These are phyloP conservation scores for Ptyas mucosa DNA, from an alignment of 2,113 vertebrate species.

Conservation along the genomic window DNA sequence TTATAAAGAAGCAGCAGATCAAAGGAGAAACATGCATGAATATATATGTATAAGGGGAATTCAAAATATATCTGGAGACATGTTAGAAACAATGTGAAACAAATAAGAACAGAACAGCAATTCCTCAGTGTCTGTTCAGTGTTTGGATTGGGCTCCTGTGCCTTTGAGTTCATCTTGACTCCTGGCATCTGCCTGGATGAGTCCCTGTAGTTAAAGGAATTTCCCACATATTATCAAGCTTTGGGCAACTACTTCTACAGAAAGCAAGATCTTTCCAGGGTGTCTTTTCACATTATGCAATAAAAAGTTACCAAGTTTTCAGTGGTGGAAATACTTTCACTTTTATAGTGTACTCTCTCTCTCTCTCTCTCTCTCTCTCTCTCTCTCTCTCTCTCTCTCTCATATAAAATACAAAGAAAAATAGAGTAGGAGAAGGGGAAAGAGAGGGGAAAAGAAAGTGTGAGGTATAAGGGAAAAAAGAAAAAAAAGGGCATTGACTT, in stretches of 20 bases:
- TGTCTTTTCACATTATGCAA: background rate
- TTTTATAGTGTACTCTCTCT: background rate
- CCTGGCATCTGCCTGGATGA: background rate
- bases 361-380: too few species aligned
- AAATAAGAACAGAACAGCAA: background rate
- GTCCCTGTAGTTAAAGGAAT: background rate
- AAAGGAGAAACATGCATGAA: background rate
- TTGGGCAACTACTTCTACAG: background rate
- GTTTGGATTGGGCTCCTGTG: background rate
- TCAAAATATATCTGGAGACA: background rate
- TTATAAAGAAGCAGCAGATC: background rate
- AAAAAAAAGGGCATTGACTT: too few species aligned
- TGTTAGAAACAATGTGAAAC: background rate
- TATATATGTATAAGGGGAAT: background rate
- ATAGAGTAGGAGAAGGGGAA: too few species aligned
- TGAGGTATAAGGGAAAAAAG: too few species aligned
- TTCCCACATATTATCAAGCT: background rate
- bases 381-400: too few species aligned
- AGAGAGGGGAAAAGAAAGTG: too few species aligned
- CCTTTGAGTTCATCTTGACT: background rate
- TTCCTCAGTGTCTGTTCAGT: background rate
- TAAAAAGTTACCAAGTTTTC: background rate
- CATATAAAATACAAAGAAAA: too few species aligned
- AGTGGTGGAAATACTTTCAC: background rate
- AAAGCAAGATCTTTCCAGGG: background rate